These are phyloP conservation scores for Trichomycterus rosablanca DNA, from an alignment of 2,113 vertebrate genomes.

Conservation along the genomic window DNA sequence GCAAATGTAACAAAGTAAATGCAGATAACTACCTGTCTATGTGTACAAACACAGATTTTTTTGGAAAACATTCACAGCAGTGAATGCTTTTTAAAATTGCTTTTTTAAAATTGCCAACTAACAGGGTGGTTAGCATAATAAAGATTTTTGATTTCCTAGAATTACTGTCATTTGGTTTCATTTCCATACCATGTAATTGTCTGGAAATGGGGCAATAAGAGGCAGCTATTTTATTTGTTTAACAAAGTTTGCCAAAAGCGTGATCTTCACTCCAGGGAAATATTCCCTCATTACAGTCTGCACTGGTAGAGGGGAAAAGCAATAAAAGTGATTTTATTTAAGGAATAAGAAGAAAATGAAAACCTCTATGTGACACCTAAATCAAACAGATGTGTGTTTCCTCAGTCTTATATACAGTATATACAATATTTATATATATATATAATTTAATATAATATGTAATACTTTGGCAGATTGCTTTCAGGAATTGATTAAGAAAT, in stretches of 20 bases:
- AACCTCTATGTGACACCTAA: conserved; percentile 61
- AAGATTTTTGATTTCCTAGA: conserved; percentile 5
- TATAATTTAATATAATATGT: too few relatives aligned
- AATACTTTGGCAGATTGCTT: conserved; percentile 42
- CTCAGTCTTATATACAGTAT: conserved; percentile 53
- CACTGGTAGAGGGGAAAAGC: conserved; percentile 47
- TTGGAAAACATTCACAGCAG: not conserved
- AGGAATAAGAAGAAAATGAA: conserved; percentile 61
- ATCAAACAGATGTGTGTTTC: conserved; percentile 57
- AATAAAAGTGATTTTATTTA: conserved; percentile 64
- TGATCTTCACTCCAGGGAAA: conserved; percentile 63
- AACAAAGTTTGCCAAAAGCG: conserved; percentile 63
- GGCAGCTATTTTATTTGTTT: conserved; percentile 58
- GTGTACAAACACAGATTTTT: too few relatives aligned
- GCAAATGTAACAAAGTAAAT: too few relatives aligned
- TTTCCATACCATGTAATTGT: conserved; percentile 15
- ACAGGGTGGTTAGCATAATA: conserved; percentile 1
- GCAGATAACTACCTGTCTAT: too few relatives aligned
- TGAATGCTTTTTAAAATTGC: not conserved
- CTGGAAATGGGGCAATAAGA: conserved; percentile 51
- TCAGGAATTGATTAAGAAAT: too few relatives aligned
- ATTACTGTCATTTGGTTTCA: conserved; percentile 8
- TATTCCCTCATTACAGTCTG: conserved; percentile 64
- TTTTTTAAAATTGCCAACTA: not conserved
- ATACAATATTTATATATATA: too few relatives aligned